Base-by-base conservation (phyloP, 1,140 invertebrate species). In the Gerris buenoi region DNA sequence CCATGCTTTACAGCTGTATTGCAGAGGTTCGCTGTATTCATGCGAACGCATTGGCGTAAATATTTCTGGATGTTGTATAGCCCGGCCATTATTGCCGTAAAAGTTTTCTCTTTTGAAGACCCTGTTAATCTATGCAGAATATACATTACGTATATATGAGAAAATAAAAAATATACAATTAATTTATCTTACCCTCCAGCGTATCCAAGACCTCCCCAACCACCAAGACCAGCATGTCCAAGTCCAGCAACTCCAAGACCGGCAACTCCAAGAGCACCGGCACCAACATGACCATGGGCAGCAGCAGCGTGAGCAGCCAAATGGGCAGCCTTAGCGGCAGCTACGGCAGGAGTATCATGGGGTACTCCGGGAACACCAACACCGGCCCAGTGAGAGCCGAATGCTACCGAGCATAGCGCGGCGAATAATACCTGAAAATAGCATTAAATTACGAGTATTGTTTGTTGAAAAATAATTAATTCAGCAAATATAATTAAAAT, bases 321-420 rank as follows among this genome's bases (percentile, higher is more conserved):
- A 59, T 65, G 72, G 64, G 63, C 70, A 65, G 57, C 28, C 68
- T 72, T 73, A 61, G 70, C 71, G 25, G 65, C 68, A 25, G 69
- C 70, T 25, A 69, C 68, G 15, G 67, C 68, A 10, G 66, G 68
- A 22, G 68, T 67, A 57, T 46, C 67, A 65, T 46, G 33, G 5
- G 33, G 23, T 28, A 63, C 46, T 72, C 71, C 56, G 58, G 71
- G 25, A 64, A 56, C 64, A 65, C 27, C 26, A 64, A 23, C 10
- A 64, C 29, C n/a, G n/a, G 25, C 23, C 60, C 27, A 67, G 62
- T 29, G 23, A 27, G 25, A 29, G 29, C 23, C 27, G 15, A 64
- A 29, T 22, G 33, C 33, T 46, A 46, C 56, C 81, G 81, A 1
- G 82, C 70, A 25, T 65, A 66, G 2, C 66, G 70, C 59, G 26